Evolutionary conservation across 1,140 invertebrate species (phyloP).

Genomic region (Drosophila ironensis): DNA sequence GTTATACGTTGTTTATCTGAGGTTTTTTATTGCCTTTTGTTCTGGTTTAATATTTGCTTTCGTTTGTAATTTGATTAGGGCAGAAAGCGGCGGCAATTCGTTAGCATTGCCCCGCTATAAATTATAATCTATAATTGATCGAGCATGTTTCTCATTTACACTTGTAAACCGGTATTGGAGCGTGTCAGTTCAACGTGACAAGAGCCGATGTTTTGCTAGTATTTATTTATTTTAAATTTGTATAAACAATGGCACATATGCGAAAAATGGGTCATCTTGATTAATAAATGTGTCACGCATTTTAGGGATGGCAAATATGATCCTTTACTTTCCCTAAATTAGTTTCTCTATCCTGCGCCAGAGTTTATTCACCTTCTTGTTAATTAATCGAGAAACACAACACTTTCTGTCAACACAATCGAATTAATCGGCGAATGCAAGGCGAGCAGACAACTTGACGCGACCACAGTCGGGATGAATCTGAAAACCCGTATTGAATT

Average conservation of each 20-base stretch:
- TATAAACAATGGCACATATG: too few species aligned
- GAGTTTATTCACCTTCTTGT: conserved; percentile 16
- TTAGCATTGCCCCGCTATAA: conserved; percentile 20
- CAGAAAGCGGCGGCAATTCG: not conserved
- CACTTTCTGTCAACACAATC: conserved; percentile 1
- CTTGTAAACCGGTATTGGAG: conserved; percentile 31
- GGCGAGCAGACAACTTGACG: conserved; percentile 50
- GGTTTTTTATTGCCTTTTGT: not conserved
- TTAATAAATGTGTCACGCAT: too few species aligned
- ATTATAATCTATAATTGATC: conserved; percentile 16
- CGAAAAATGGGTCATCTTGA: too few species aligned
- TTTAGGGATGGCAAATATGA: too few species aligned
- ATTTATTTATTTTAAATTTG: not conserved
- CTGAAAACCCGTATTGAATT: conserved; percentile 61
- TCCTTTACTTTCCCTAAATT: too few species aligned
- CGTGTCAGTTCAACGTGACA: conserved; percentile 36
- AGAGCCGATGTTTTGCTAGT: conserved; percentile 14
- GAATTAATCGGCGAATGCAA: not conserved
- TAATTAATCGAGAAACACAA: too few species aligned
- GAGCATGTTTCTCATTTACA: conserved; percentile 13
- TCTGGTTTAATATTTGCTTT: not conserved
- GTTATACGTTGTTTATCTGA: conserved; percentile 6
- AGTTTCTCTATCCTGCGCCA: too few species aligned
- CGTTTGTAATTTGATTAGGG: conserved; percentile 36
- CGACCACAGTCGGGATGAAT: conserved; percentile 66